Percentiles rank a stretch among this genome's conserved stretches.
Evolutionary conservation across 1,140 invertebrate species (phyloP).

Genomic region (Charaxes varanes): DNA sequence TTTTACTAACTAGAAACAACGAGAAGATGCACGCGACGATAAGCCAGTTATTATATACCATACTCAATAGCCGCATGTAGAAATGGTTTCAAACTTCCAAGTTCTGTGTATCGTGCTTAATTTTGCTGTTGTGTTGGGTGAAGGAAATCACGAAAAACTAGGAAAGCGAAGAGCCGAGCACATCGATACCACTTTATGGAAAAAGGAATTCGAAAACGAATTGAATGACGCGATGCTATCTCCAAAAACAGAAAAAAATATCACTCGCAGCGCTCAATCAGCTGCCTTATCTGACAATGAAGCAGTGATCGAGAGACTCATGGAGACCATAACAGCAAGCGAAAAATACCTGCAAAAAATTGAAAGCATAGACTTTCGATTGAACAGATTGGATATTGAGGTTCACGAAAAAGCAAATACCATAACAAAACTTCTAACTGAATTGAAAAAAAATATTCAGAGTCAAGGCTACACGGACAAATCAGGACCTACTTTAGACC

Average conservation of each 20-base stretch:
- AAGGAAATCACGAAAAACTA: conserved; percentile 24
- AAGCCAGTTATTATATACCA: conserved; percentile 30
- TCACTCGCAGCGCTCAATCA: conserved; percentile 32
- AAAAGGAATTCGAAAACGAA: conserved; percentile 55
- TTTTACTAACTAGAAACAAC: conserved; percentile 31
- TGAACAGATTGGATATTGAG: conserved; percentile 60
- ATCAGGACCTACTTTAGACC: conserved; percentile 28
- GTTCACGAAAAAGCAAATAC: conserved; percentile 59
- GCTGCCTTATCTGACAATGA: conserved; percentile 36
- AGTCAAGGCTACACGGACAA: conserved; percentile 27
- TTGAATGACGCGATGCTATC: conserved; percentile 47
- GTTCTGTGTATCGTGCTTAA: conserved; percentile 22
- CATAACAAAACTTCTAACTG: conserved; percentile 47
- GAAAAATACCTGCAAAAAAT: conserved; percentile 62
- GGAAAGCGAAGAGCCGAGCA: conserved; percentile 29
- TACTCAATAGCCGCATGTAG: conserved; percentile 30
- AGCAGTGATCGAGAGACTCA: conserved; percentile 50
- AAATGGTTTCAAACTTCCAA: conserved; percentile 30
- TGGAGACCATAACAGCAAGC: conserved; percentile 55
- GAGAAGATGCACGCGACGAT: conserved; percentile 13
- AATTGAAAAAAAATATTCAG: conserved; percentile 36
- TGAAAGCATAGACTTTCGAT: conserved; percentile 56
- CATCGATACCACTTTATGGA: conserved; percentile 46
- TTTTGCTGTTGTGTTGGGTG: conserved; percentile 23
- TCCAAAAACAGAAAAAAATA: conserved; percentile 37